Conservation (phyloP, 1,140 invertebrate genomes). For the Octopus sinensis region DNA sequence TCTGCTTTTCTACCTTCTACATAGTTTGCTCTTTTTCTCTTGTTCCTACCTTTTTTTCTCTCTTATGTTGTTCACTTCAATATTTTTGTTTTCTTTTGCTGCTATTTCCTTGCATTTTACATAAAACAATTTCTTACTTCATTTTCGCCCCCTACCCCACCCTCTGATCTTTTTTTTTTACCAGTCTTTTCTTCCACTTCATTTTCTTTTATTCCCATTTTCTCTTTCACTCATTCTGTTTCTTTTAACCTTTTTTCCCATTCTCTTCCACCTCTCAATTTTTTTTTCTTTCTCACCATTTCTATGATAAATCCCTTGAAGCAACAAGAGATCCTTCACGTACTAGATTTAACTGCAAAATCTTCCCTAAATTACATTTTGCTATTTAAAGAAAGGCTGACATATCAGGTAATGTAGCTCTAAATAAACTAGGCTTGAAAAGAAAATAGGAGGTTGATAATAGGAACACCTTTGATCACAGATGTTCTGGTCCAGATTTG, state of each 20-base stretch:
- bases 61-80: not conserved
- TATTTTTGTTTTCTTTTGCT: not conserved
- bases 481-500: no score
- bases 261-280: not conserved
- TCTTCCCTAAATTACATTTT: no score
- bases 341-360: no score
- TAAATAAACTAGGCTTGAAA: no score
- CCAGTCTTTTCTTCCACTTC: not conserved
- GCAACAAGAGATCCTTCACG: no score
- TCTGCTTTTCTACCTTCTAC: not conserved
- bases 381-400: no score
- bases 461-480: no score
- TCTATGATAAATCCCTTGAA: not conserved
- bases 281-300: not conserved
- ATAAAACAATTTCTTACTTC: not conserved
- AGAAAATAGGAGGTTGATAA: no score
- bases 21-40: not conserved
- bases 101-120: not conserved
- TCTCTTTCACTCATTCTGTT: not conserved
- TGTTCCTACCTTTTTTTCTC: constrained; percentile 3
- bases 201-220: not conserved
- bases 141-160: not conserved
- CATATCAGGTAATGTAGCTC: no score
- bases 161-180: constrained; percentile 6
- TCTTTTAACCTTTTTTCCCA: not conserved